These are phyloP conservation scores for Phyllostomus hastatus DNA, from an alignment of 2,113 vertebrate genomes.

Conservation along the genomic window DNA sequence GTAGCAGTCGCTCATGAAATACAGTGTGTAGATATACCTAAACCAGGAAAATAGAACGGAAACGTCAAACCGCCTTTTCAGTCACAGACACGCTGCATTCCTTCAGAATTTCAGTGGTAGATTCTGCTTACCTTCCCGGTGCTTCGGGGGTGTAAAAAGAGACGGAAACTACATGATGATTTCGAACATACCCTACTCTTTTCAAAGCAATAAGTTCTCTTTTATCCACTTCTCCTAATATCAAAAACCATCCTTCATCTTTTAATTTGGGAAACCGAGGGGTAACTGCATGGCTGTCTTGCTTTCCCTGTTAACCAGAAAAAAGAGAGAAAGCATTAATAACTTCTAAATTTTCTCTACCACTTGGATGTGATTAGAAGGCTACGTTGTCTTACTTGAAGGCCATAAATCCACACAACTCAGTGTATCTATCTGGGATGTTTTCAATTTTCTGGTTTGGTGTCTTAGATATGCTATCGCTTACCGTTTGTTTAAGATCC, in stretches of 20 bases:
- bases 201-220: conserved; percentile 94
- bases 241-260: conserved; percentile 97
- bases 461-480: neutral
- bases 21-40: conserved; percentile 97
- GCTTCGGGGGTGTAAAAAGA: conserved; percentile 95
- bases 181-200: conserved; percentile 91
- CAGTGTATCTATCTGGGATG: neutral
- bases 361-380: conserved; percentile 3
- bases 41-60: conserved; percentile 15
- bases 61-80: neutral
- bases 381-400: neutral
- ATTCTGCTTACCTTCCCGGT: conserved; percentile 88
- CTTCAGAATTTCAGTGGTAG: neutral
- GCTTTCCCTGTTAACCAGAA: conserved; percentile 86
- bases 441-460: conserved; percentile 22
- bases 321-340: conserved; percentile 31
- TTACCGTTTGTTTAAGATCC: neutral
- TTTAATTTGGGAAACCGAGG: conserved; percentile 94
- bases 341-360: neutral
- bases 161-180: conserved; percentile 82
- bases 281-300: conserved; percentile 91
- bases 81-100: neutral
- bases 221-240: conserved; percentile 94
- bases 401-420: neutral
- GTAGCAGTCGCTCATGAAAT: conserved; percentile 98